These are phyloP conservation scores for Spialia ferax DNA, from an alignment of 2,888 invertebrate genomes.

Conservation along the genomic window DNA sequence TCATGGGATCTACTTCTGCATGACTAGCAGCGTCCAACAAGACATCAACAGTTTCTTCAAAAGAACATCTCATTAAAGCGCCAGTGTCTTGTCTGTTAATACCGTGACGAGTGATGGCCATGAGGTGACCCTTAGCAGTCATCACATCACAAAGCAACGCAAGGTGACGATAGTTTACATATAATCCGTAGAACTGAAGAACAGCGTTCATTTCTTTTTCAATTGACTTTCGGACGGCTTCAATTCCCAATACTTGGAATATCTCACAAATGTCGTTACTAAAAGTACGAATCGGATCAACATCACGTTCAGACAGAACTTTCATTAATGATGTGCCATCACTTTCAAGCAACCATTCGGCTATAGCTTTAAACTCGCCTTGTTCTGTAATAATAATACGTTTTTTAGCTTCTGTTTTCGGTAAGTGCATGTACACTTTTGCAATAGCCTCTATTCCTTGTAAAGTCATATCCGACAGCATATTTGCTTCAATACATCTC, in stretches of 20 bases:
- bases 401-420: constrained; percentile 99
- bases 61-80: constrained; percentile 99
- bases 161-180: constrained; percentile 99
- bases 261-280: constrained; percentile 99
- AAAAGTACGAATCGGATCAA: constrained; percentile 98
- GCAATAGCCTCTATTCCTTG: constrained; percentile 99
- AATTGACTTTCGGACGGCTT: constrained; percentile 99
- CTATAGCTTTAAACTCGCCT: constrained; percentile 99
- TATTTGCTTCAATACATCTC: constrained; percentile 99
- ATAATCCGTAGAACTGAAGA: constrained; percentile 99
- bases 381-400: constrained; percentile 98
- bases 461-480: constrained; percentile 99
- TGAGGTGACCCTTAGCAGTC: constrained; percentile 99
- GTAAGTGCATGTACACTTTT: constrained; percentile 99
- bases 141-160: constrained; percentile 99
- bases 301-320: constrained; percentile 98
- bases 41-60: constrained; percentile 99
- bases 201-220: constrained; percentile 99
- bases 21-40: constrained; percentile 99
- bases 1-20: constrained; percentile 99
- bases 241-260: constrained; percentile 99
- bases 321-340: constrained; percentile 99
- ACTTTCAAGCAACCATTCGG: constrained; percentile 99
- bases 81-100: constrained; percentile 99
- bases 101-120: constrained; percentile 99